Conservation (phyloP, 2,888 invertebrate species). For the Nomada ferruginata region DNA sequence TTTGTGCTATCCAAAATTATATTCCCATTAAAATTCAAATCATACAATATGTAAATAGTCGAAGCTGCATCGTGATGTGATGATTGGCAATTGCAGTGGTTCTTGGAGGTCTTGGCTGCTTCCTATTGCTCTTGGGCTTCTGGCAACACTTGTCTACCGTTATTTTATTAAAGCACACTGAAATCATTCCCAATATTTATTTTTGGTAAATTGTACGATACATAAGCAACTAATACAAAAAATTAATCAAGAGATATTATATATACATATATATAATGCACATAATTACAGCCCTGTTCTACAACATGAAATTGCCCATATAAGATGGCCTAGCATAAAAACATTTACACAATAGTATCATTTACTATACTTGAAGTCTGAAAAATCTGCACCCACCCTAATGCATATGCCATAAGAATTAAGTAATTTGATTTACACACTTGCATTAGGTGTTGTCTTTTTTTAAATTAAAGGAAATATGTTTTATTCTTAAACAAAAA, state of each 20-base stretch:
- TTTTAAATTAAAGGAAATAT: constrained; percentile 11
- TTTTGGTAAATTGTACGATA: constrained; percentile 64
- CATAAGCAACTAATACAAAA: constrained; percentile 62
- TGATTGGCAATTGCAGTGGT: constrained; percentile 83
- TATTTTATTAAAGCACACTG: constrained; percentile 82
- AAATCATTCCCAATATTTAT: constrained; percentile 57
- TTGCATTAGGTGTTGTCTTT: constrained; percentile 2
- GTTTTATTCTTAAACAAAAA: background rate
- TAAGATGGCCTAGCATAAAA: constrained; percentile 59
- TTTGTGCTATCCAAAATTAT: constrained; percentile 32
- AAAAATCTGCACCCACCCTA: constrained; percentile 25
- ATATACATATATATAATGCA: constrained; percentile 47
- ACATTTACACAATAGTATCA: constrained; percentile 43
- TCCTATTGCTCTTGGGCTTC: constrained; percentile 84
- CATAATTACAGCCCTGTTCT: constrained; percentile 61
- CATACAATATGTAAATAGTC: constrained; percentile 65
- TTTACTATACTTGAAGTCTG: constrained; percentile 38
- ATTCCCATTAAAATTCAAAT: constrained; percentile 27
- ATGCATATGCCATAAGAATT: constrained; percentile 36
- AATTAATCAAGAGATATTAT: constrained; percentile 50
- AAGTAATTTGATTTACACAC: constrained; percentile 51
- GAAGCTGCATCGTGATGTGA: constrained; percentile 80
- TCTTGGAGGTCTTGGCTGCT: constrained; percentile 85
- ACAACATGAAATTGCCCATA: constrained; percentile 47
- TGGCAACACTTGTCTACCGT: constrained; percentile 84